Evolutionary conservation across 1,140 invertebrate genomes (phyloP).

Genomic region (Oscheius sp.): DNA sequence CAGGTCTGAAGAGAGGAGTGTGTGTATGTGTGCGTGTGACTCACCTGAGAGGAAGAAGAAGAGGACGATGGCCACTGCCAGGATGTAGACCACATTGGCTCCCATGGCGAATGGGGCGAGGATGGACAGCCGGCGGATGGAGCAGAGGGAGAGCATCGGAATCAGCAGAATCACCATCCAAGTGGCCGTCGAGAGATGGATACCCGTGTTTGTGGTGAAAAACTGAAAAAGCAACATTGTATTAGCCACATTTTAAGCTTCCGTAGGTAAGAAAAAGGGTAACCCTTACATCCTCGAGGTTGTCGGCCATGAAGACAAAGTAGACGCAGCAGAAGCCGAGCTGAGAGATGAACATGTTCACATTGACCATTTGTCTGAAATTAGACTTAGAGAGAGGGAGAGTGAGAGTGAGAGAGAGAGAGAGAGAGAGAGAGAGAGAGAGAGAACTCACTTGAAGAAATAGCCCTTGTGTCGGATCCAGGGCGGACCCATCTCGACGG

Average conservation of each 20-base stretch:
- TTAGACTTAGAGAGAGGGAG: background rate
- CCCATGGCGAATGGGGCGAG: constrained; percentile 42
- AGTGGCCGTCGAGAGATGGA: constrained; percentile 34
- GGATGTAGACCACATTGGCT: constrained; percentile 39
- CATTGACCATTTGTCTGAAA: constrained; percentile 57
- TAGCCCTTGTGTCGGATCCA: constrained; percentile 54
- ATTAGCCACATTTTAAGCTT: background rate
- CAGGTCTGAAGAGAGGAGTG: constrained; percentile 24
- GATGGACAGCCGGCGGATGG: constrained; percentile 35
- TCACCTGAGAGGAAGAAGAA: constrained; percentile 38
- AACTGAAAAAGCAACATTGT: constrained; percentile 9
- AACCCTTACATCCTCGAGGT: constrained; percentile 59
- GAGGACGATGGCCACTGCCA: constrained; percentile 35
- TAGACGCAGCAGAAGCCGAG: constrained; percentile 94
- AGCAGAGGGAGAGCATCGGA: constrained; percentile 39
- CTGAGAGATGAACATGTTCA: constrained; percentile 80
- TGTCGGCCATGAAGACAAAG: constrained; percentile 86
- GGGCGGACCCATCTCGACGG: constrained; percentile 52
- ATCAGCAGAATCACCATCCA: constrained; percentile 43
- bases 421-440: background rate
- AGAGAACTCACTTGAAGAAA: constrained; percentile 49
- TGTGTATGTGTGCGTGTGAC: too few species aligned
- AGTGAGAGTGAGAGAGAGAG: background rate
- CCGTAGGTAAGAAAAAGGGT: background rate
- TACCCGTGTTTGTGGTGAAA: constrained; percentile 39